Percentiles rank a stretch among this genome's conserved stretches.
Evolutionary conservation across 2,113 vertebrate genomes (phyloP).

Genomic region (Melanocharis versteri): DNA sequence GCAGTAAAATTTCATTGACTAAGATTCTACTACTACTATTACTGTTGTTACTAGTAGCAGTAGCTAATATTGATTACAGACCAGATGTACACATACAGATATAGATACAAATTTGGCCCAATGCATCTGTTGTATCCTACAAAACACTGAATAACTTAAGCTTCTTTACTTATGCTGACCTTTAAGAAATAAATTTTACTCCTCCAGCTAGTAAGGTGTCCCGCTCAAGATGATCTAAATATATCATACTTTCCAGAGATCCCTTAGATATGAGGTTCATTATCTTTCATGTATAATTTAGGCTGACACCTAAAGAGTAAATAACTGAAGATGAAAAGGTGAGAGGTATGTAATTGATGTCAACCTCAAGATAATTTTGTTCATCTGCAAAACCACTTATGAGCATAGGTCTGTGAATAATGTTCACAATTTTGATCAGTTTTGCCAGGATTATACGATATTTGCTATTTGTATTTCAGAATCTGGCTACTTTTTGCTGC

Average conservation of each 20-base stretch:
- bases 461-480: not conserved
- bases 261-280: not conserved
- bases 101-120: not conserved
- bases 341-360: not conserved
- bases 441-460: not conserved
- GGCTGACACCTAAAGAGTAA: not conserved
- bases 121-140: not conserved
- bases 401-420: not conserved
- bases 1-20: not conserved
- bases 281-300: not conserved
- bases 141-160: not conserved
- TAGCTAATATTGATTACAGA: not conserved
- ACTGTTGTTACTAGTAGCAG: not conserved
- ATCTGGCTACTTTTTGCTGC: not conserved
- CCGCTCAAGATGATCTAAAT: not conserved
- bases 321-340: not conserved
- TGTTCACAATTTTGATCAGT: not conserved
- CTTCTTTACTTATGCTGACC: not conserved
- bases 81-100: not conserved
- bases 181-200: not conserved
- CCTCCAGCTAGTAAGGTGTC: not conserved
- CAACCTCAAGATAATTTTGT: not conserved
- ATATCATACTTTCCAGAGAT: not conserved
- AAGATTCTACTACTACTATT: not conserved
- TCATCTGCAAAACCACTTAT: not conserved